Conservation (phyloP, 2,113 vertebrate genomes). For the Lasiurus borealis region DNA sequence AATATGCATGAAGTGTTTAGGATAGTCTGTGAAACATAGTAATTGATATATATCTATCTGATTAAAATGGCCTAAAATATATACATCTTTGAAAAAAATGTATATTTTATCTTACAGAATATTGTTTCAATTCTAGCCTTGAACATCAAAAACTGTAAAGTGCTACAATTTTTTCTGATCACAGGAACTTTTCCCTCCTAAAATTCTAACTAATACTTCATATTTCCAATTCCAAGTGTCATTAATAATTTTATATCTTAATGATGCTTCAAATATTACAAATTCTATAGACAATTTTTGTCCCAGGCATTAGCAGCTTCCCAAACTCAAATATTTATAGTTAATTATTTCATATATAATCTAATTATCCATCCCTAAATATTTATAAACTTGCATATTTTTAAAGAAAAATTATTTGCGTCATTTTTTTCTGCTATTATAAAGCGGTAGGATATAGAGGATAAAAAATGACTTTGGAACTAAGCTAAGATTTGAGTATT, state of each 20-base stretch:
- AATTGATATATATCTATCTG: not conserved
- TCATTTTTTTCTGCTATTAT: not conserved
- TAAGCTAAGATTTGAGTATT: not conserved
- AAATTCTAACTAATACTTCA: not conserved
- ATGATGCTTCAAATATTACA: not conserved
- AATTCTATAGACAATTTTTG: not conserved
- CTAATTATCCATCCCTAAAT: not conserved
- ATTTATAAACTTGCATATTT: not conserved
- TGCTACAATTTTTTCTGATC: not conserved
- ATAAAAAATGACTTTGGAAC: not conserved
- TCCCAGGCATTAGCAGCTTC: not conserved
- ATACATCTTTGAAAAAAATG: not conserved
- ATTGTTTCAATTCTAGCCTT: not conserved
- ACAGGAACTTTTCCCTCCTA: not conserved
- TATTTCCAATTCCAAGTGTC: not conserved
- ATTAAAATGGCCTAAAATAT: constrained; percentile 23
- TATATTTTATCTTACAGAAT: not conserved
- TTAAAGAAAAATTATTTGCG: not conserved
- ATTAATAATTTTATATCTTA: constrained; percentile 4
- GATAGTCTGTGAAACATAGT: not conserved
- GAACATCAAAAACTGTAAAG: not conserved
- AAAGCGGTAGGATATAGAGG: not conserved
- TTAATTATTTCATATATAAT: constrained; percentile 5
- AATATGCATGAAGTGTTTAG: not conserved
- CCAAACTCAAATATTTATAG: not conserved